Conservation (phyloP, 2,888 invertebrate species). For the Isoperla grammatica region DNA sequence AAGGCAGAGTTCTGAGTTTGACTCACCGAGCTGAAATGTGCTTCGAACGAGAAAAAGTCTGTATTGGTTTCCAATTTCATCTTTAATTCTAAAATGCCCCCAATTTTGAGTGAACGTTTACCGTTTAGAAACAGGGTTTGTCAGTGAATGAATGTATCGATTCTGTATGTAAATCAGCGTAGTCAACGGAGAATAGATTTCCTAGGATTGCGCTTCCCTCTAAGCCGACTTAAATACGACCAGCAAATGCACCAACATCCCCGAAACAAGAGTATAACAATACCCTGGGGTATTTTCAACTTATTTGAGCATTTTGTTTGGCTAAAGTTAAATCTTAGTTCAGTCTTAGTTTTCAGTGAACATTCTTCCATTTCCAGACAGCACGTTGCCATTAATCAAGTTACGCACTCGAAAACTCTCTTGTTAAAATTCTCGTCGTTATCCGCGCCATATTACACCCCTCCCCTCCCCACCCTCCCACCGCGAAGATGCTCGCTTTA, state of each 20-base stretch:
- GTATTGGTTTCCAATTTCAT: conserved; percentile 18
- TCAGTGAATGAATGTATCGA: conserved; percentile 12
- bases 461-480: not conserved
- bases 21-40: too few relatives aligned
- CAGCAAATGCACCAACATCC: conserved; percentile 13
- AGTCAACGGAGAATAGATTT: conserved; percentile 7
- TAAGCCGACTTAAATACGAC: conserved; percentile 15
- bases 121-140: not conserved
- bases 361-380: conserved; percentile 27
- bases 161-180: conserved; percentile 1
- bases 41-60: conserved; percentile 8
- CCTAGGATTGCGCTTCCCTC: not conserved
- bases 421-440: conserved; percentile 27
- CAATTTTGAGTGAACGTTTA: conserved; percentile 13
- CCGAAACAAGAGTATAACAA: conserved; percentile 18
- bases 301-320: conserved; percentile 19
- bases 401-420: conserved; percentile 16
- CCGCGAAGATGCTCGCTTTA: conserved; percentile 14
- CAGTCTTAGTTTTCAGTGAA: conserved; percentile 24
- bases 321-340: conserved; percentile 24
- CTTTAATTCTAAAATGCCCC: not conserved
- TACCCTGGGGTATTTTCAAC: conserved; percentile 14
- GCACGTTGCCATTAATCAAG: conserved; percentile 25
- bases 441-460: conserved; percentile 22
- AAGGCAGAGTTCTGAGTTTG: too few relatives aligned